Conservation (phyloP, 2,888 invertebrate genomes). For the Melanostoma mellinum region DNA sequence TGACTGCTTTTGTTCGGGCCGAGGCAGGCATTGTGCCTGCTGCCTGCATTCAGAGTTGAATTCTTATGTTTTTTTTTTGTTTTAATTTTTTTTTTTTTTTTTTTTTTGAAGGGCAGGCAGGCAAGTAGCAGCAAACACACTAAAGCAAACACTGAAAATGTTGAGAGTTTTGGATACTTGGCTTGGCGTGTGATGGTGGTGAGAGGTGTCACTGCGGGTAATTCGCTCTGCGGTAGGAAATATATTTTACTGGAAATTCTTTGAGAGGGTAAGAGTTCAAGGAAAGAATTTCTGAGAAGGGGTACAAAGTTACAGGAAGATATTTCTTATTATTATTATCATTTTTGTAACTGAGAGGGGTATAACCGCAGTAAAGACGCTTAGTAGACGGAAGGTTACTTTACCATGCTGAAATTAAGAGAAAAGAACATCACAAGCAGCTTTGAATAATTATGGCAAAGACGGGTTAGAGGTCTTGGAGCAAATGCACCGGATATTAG, state of each 20-base stretch:
- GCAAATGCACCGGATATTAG: too few relatives aligned
- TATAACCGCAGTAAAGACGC: constrained; percentile 14
- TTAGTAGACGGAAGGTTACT: constrained; percentile 7
- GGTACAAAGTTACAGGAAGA: constrained; percentile 16
- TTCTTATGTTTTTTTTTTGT: constrained; percentile 22
- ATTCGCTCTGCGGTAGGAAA: constrained; percentile 65
- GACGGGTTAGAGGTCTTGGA: too few relatives aligned
- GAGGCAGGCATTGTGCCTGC: constrained; percentile 64
- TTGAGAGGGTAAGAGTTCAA: constrained; percentile 30
- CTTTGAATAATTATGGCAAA: too few relatives aligned
- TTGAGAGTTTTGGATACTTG: constrained; percentile 28
- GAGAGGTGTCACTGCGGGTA: constrained; percentile 69
- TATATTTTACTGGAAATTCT: constrained; percentile 45
- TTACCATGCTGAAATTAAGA: background rate
- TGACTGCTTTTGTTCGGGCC: constrained; percentile 65
- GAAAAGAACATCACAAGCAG: background rate
- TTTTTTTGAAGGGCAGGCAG: constrained; percentile 18
- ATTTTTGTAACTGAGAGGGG: background rate
- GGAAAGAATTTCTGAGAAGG: background rate
- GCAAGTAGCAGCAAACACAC: background rate
- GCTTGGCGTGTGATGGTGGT: constrained; percentile 36
- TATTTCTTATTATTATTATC: background rate
- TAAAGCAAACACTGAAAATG: constrained; percentile 25
- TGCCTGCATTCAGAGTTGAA: constrained; percentile 55
- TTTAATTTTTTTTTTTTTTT: background rate